phyloP scores from a whole-genome alignment of 2,888 invertebrate species.

The Diarsia rubi region DNA sequence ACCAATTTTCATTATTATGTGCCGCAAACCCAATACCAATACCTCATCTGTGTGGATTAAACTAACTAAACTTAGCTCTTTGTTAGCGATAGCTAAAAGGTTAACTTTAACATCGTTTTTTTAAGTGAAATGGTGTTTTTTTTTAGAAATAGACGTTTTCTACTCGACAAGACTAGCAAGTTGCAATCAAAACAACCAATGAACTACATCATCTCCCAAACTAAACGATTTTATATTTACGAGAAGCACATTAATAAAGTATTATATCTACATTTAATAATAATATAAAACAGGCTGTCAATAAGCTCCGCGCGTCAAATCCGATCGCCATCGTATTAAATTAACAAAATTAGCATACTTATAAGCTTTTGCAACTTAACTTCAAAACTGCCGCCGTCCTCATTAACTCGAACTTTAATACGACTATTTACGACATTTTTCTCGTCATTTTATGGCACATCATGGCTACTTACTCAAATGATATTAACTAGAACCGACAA shows the following conservation, averaged over 20 bases:
- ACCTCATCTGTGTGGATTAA: background rate
- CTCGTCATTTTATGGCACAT: constrained; percentile 70
- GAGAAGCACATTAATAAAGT: constrained; percentile 55
- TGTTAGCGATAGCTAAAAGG: too few relatives aligned
- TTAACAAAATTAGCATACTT: constrained; percentile 77
- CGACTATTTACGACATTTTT: constrained; percentile 72
- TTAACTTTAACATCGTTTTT: too few relatives aligned
- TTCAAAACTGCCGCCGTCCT: constrained; percentile 67
- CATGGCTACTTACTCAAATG: constrained; percentile 72
- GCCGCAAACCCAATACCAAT: background rate
- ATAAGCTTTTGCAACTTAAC: constrained; percentile 70
- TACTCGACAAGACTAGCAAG: background rate
- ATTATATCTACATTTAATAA: constrained; percentile 56
- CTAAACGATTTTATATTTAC: constrained; percentile 59
- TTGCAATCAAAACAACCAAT: constrained; percentile 7
- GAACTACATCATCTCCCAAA: constrained; percentile 23
- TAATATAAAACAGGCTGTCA: constrained; percentile 64
- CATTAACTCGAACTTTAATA: constrained; percentile 74
- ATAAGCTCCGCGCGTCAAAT: constrained; percentile 70
- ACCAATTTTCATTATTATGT: background rate
- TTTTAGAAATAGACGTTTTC: too few relatives aligned
- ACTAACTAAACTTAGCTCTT: background rate
- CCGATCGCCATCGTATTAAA: constrained; percentile 68
- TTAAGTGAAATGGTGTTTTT: too few relatives aligned
- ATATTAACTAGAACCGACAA: constrained; percentile 64